Evolutionary conservation across 2,113 vertebrate genomes (phyloP).

Genomic region (Talpa occidentalis): DNA sequence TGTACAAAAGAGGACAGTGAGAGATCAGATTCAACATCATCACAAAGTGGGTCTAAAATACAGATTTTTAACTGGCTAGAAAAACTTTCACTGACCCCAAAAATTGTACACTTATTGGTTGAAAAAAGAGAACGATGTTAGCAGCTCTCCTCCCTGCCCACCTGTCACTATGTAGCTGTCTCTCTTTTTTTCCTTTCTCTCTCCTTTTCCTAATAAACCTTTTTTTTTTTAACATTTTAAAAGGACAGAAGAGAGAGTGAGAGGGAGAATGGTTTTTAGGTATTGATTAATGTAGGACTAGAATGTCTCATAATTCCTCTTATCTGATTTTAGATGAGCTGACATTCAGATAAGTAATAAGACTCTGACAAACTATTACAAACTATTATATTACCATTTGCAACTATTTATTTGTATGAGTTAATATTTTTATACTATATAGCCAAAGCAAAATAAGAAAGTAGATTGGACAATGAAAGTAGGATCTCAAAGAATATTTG

Average conservation of each 20-base stretch:
- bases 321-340: background rate
- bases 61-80: constrained; percentile 23
- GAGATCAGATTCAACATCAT: background rate
- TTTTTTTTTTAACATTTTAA: no score
- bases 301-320: constrained; percentile 45
- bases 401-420: constrained; percentile 13
- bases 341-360: constrained; percentile 12
- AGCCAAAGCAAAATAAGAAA: constrained; percentile 20
- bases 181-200: no score
- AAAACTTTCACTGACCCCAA: background rate
- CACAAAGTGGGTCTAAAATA: background rate
- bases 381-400: background rate
- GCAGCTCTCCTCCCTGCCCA: no score
- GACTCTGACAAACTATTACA: background rate
- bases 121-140: background rate
- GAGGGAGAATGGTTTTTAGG: background rate
- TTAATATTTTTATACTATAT: background rate
- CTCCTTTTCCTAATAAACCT: no score
- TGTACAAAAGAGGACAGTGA: background rate
- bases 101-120: background rate
- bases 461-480: background rate
- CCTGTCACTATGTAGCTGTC: no score
- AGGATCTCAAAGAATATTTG: background rate
- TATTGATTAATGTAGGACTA: constrained; percentile 37
- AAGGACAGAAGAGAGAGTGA: no score